Evolutionary conservation across 2,888 invertebrate species (phyloP).

Genomic region (Parnassius apollo): DNA sequence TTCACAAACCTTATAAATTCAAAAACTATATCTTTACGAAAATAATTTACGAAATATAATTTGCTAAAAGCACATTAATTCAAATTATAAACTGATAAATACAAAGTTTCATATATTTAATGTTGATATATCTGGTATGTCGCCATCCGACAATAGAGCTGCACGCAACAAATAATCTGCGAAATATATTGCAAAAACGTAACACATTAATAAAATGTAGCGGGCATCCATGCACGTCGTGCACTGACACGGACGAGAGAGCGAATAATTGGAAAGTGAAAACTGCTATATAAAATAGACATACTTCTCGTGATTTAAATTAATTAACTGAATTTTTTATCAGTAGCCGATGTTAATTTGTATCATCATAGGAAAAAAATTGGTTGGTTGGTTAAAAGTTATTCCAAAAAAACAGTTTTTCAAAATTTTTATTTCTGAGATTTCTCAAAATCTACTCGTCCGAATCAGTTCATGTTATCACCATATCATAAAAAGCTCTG

Average conservation of each 20-base stretch:
- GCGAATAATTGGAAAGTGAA: constrained; percentile 60
- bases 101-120: constrained; percentile 22
- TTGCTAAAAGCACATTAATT: constrained; percentile 14
- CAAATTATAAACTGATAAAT: constrained; percentile 7
- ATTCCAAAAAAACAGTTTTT: too few relatives aligned
- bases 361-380: too few relatives aligned
- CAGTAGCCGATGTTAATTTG: not conserved
- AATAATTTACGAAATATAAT: constrained; percentile 15
- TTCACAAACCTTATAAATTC: too few relatives aligned
- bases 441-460: too few relatives aligned
- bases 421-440: too few relatives aligned
- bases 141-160: constrained; percentile 15
- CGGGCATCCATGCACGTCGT: constrained; percentile 51
- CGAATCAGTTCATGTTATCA: too few relatives aligned
- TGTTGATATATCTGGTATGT: constrained; percentile 15
- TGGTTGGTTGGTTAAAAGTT: too few relatives aligned
- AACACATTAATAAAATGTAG: constrained; percentile 52
- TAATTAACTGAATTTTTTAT: not conserved
- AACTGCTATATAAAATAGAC: constrained; percentile 41
- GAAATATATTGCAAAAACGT: constrained; percentile 29
- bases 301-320: constrained; percentile 9
- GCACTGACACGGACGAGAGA: constrained; percentile 49
- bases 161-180: constrained; percentile 22
- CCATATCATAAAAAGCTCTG: too few relatives aligned
- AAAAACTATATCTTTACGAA: too few relatives aligned